Evolutionary conservation across 2,888 invertebrate species (phyloP).

Genomic region (Xestia sexstrigata): DNA sequence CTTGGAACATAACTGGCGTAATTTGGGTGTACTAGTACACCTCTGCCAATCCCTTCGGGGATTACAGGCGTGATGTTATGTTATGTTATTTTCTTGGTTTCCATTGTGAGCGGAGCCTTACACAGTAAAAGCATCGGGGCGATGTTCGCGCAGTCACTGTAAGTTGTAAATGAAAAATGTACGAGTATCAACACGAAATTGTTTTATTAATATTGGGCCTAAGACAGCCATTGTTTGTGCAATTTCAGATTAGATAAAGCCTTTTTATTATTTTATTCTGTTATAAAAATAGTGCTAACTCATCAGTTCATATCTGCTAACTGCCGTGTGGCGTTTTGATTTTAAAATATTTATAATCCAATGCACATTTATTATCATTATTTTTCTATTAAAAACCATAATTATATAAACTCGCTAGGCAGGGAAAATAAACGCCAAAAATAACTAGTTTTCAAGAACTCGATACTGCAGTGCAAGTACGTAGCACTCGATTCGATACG

Average conservation of each 20-base stretch:
- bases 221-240: conserved; percentile 46
- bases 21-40: background rate
- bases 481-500: no score
- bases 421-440: no score
- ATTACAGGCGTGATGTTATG: background rate
- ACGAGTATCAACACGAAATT: conserved; percentile 62
- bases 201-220: conserved; percentile 64
- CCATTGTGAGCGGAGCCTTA: conserved; percentile 37
- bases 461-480: no score
- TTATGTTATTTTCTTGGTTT: background rate
- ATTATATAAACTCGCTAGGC: no score
- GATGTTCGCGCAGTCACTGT: conserved; percentile 59
- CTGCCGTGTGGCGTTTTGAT: background rate
- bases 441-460: no score
- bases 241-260: conserved; percentile 24
- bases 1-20: background rate
- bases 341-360: no score
- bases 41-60: background rate
- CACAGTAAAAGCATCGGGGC: conserved; percentile 70
- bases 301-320: background rate
- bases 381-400: no score
- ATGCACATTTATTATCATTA: no score
- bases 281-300: background rate
- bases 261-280: conserved; percentile 10
- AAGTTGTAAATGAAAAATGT: conserved; percentile 69